Base-by-base conservation (phyloP, 2,113 vertebrate species). In the Rhabdornis inornatus region DNA sequence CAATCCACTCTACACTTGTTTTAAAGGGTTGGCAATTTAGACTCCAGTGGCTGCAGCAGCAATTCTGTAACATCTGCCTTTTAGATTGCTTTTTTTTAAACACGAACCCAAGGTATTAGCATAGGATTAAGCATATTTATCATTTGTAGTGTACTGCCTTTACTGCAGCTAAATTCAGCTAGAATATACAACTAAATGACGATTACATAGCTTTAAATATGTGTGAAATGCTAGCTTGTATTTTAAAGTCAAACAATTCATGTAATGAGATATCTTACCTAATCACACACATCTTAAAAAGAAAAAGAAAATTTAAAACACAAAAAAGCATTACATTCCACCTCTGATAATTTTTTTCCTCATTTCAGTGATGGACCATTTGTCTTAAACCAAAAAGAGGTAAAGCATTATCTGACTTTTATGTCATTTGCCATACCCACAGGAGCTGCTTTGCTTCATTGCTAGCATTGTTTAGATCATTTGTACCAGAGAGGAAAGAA, bases 401-500 rank as follows among this genome's bases (percentile, higher is more conserved):
- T n/a, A 65, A 93, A 91, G 13, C 21, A 70, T 23, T 23, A 82
- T 55, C 63, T 91, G 87, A 89, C 59, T 93, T 89, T 68, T 87
- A 39, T 42, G 55, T 74, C 45, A 74, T 94, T 95, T 96, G 42
- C 80, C 65, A 94, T 90, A 23, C 39, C 59, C 74, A 57, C 63
- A 95, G 92, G 69, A 97, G 55, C 52, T 82, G 55, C 64, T 96
- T 89, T 91, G 69, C 90, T 37, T 49, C 10, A 3, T 84, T 71
- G 45, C 82, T 84, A 56, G 50, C 87, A 50, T 81, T 75, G 47
- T 79, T 75, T 53, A 96, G 85, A 93, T 96, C 80, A 94, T 95
- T 95, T 95, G 56, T 64, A 64, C 64, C n/a, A 45, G 37, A 90
- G 63, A 95, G 63, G 75, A 92, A 94, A 77, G 87, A 93, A 93